Percentiles rank a stretch among this genome's conserved stretches.
Conservation (phyloP, 2,888 invertebrate genomes). For the Synanthedon formicaeformis region DNA sequence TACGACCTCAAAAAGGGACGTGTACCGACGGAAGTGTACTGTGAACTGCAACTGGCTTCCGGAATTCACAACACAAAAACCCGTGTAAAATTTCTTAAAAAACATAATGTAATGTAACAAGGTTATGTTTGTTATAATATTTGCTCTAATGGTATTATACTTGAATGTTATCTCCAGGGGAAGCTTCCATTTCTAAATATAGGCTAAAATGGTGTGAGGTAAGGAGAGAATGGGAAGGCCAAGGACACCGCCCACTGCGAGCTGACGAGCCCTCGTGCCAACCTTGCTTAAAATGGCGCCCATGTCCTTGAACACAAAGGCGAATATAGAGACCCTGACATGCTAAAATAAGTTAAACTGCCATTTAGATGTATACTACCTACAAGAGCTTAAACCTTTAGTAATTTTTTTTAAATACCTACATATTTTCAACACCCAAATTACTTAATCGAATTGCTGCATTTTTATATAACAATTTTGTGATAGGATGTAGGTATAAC, state of each 20-base stretch:
- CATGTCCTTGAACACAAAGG: conserved; percentile 25
- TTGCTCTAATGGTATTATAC: too few species aligned
- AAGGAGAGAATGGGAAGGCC: conserved; percentile 26
- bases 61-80: not conserved
- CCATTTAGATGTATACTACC: not conserved
- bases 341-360: not conserved
- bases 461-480: too few species aligned
- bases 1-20: conserved; percentile 40
- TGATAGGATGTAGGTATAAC: too few species aligned
- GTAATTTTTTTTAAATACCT: not conserved
- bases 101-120: too few species aligned
- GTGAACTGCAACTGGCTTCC: conserved; percentile 19
- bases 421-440: not conserved
- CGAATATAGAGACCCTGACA: not conserved
- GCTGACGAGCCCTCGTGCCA: conserved; percentile 32
- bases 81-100: too few species aligned
- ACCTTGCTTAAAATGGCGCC: conserved; percentile 31
- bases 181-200: conserved; percentile 17
- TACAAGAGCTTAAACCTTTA: not conserved
- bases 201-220: conserved; percentile 15
- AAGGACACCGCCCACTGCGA: conserved; percentile 32
- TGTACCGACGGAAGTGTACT: conserved; percentile 25
- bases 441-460: too few species aligned
- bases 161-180: too few species aligned
- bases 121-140: too few species aligned